Evolutionary conservation across 2,888 invertebrate species (phyloP), one percentile per base, ranked within the genome.

Genomic region (Pristionchus entomophagus): DNA sequence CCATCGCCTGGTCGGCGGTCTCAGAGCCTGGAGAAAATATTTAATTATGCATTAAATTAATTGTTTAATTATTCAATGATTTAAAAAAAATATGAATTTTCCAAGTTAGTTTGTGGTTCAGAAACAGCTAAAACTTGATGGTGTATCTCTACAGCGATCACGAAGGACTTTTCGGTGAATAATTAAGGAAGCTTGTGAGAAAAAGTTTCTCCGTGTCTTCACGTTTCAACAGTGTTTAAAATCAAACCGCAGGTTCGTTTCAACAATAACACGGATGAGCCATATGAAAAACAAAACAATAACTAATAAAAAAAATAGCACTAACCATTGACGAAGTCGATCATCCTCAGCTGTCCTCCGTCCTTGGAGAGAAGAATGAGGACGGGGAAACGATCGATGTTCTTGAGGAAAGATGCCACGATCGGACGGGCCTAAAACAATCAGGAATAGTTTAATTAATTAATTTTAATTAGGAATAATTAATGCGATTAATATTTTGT

Each of bases 301-400:
- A n/a, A n/a, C n/a, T n/a, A n/a, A n/a, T n/a, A n/a, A n/a, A n/a
- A n/a, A n/a, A n/a, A n/a, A n/a, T n/a, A n/a, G n/a, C n/a, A n/a
- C 80, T 38, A 62, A 90, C 91, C 92, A 35, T 86, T 62, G 69
- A 89, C 88, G 35, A 82, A 29, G 29, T 87, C 87, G 49, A 87
- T 86, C 6, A 89, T 84, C 51, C 80, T 65, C 80, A 88, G 86
- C 26, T 84, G 78, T 45, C 87, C 87, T 51, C 87, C 87, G 22
- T 92, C 92, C 45, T 88, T 88, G 12, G 88, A 87, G 26, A 93
- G 85, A 12, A 93, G 73, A 0, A 88, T 59, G 77, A 93, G 88
- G 86, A 93, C 41, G 5, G 93, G 93, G 86, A 91, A 92, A 10
- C 86, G 26, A 45, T 90, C 89, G 19, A 45, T 29, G 12, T 49